Percentiles rank a stretch among this genome's conserved stretches.
These are phyloP conservation scores for Leptoclinus maculatus DNA, from an alignment of 2,797 vertebrate genomes.

Conservation along the genomic window DNA sequence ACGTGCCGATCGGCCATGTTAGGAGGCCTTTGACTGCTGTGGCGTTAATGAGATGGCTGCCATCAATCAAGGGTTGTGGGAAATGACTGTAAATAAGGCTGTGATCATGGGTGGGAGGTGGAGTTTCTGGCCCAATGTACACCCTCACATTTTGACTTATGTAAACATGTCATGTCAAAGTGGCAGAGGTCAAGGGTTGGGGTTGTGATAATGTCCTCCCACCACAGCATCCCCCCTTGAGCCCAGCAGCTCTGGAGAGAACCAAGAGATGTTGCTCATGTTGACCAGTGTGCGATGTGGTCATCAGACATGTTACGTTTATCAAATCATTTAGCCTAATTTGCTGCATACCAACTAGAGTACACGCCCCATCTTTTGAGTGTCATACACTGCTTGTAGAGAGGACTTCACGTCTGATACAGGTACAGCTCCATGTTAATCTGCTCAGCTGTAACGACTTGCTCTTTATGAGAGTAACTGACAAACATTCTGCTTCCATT, in stretches of 20 bases:
- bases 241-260: conserved; percentile 18
- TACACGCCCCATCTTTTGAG: not conserved
- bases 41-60: conserved; percentile 77
- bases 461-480: not conserved
- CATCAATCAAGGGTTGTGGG: conserved; percentile 72
- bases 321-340: not conserved
- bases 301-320: not conserved
- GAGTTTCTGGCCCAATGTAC: conserved; percentile 34
- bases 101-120: conserved; percentile 57
- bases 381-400: not conserved
- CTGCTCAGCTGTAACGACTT: not conserved
- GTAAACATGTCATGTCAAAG: conserved; percentile 71
- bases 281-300: not conserved
- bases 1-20: conserved; percentile 38
- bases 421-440: not conserved
- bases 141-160: conserved; percentile 51
- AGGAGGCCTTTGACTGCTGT: conserved; percentile 62
- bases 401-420: not conserved
- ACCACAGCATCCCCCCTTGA: conserved; percentile 18
- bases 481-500: not conserved
- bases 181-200: conserved; percentile 65
- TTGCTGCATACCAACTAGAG: not conserved
- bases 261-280: not conserved
- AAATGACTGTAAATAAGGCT: conserved; percentile 81
- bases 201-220: conserved; percentile 44